Base-by-base conservation (phyloP, 64 coral and sea anemone species). In the Astreopora myriophthalma region DNA sequence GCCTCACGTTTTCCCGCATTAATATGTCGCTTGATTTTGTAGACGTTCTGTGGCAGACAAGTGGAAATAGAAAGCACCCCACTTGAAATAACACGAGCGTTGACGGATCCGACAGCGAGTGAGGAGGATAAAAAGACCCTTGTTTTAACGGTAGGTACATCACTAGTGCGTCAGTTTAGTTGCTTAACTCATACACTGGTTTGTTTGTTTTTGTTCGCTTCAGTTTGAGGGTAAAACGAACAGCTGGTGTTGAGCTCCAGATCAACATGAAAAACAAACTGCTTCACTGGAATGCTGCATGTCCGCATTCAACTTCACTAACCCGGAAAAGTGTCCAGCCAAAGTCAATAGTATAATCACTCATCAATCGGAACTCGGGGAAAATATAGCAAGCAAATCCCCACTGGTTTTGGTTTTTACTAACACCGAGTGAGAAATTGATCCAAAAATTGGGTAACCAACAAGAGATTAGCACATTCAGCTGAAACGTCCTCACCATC, bases 11-110 rank as follows among this genome's bases (percentile, higher is more conserved):
- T 24, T 23, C 5, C 61, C 61, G 61, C 24, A 10, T 25, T 25
- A 64, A 64, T 26, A 64, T 64, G 1, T 64, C 23, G 22, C 30
- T 9, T 71, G 13, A 44, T 1, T 27, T 58, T 88, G 57, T 71
- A 96, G 95, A 88, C 90, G 12, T 96, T 96, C 73, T 96, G 95
- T 73, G 95, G 91, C 28, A 81, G 95, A 6, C 71, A 44, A 30
- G 89, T 96, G 19, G 80, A 96, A 29, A 93, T 96, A 35, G 91
- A 93, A 67, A 96, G 95, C 62, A 93, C 91, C 13, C 91, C 91
- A 17, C 65, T 96, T 74, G 91, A 96, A 58, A 61, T 96, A 70
- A 96, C 94, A 40, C 71, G 85, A 63, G 20, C 85, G 8, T 5
- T 88, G 5, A 20, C 23, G 19, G 24, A 65, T 32, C 64, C 65